phyloP scores from a whole-genome alignment of 2,113 vertebrate species.

The Tursiops truncatus region DNA sequence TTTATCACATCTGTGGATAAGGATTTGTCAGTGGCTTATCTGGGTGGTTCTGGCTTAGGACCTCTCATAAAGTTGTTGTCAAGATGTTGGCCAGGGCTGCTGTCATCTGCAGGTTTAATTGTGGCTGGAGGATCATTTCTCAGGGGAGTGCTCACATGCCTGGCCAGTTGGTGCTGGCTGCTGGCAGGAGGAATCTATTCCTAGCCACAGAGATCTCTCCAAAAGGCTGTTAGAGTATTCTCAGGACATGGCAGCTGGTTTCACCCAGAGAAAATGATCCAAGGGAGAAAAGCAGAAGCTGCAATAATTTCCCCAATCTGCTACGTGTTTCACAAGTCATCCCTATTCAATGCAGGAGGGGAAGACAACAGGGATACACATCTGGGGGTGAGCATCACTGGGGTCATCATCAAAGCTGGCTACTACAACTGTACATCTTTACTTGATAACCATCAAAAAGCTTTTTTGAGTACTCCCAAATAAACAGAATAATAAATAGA shows the following conservation, averaged over 20 bases:
- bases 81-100: too few relatives aligned
- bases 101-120: background rate
- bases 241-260: background rate
- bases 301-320: accelerated
- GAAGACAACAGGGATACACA: background rate
- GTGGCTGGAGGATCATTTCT: accelerated
- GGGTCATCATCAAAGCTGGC: background rate
- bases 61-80: background rate
- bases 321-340: too few relatives aligned
- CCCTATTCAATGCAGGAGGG: accelerated
- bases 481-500: background rate
- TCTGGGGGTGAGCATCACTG: background rate
- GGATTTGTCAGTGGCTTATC: background rate
- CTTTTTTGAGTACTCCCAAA: background rate
- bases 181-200: background rate
- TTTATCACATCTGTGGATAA: background rate
- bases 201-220: background rate
- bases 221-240: background rate
- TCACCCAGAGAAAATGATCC: background rate
- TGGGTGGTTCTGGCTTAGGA: background rate
- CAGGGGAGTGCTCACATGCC: background rate
- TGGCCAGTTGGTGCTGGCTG: background rate
- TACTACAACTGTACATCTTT: background rate
- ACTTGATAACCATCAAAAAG: background rate
- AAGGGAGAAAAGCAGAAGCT: background rate